phyloP scores from a whole-genome alignment of 1,140 invertebrate species.

The Danaus plexippus region DNA sequence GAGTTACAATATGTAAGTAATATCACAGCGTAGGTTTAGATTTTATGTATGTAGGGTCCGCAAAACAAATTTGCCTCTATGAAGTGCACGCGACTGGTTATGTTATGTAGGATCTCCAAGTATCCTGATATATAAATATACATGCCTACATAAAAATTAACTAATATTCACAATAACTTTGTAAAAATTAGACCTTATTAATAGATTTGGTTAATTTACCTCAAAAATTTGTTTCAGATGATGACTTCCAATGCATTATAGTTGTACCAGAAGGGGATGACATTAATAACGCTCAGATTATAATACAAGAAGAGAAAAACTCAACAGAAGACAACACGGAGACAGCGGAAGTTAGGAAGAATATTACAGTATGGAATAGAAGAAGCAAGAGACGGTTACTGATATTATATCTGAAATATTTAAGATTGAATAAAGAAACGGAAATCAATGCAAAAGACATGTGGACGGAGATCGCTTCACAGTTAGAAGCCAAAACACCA shows the following conservation, averaged over 20 bases:
- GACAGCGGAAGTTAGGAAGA: conserved; percentile 17
- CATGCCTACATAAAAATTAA: too few relatives aligned
- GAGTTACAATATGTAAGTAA: too few relatives aligned
- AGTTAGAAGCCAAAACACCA: conserved; percentile 40
- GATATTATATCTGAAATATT: conserved; percentile 44
- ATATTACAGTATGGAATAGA: conserved; percentile 44
- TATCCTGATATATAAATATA: too few relatives aligned
- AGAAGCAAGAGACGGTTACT: conserved; percentile 43
- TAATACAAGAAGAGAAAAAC: conserved; percentile 24
- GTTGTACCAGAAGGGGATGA: conserved; percentile 55
- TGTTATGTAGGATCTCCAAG: too few relatives aligned
- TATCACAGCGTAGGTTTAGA: too few relatives aligned
- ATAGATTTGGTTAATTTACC: neutral
- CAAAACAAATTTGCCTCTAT: too few relatives aligned
- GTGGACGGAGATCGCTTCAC: conserved; percentile 51
- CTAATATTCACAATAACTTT: too few relatives aligned
- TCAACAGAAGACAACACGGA: conserved; percentile 1
- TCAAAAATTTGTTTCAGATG: conserved; percentile 42
- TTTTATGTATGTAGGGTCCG: too few relatives aligned
- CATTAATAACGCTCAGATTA: conserved; percentile 35
- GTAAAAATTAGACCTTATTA: too few relatives aligned
- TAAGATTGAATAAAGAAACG: conserved; percentile 36
- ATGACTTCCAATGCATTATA: conserved; percentile 61
- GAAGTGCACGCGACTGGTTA: too few relatives aligned
- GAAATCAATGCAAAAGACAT: conserved; percentile 46